A percentile compares a stretch with the other conserved stretches of the same genome.
phyloP scores from a whole-genome alignment of 2,797 vertebrate genomes.

The Helarctos malayanus region DNA sequence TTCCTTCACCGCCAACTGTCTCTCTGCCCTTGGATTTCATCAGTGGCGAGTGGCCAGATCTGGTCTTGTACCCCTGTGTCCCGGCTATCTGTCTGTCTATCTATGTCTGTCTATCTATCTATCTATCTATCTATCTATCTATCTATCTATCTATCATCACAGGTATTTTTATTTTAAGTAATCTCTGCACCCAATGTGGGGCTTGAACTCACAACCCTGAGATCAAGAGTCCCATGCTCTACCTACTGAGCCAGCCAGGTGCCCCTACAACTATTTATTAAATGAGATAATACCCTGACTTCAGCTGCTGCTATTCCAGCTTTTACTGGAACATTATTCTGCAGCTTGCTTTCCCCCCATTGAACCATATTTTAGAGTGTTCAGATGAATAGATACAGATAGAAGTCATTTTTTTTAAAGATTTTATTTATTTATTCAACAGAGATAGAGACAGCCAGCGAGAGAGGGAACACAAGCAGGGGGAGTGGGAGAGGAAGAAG shows the following conservation, averaged over 20 bases:
- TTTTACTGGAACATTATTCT: background rate
- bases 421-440: too few relatives aligned
- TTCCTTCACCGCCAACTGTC: background rate
- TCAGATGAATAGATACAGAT: background rate
- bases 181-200: background rate
- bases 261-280: background rate
- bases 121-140: too few relatives aligned
- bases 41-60: background rate
- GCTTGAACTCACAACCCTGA: background rate
- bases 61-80: background rate
- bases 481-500: too few relatives aligned
- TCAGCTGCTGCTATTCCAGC: background rate
- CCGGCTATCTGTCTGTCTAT: too few relatives aligned
- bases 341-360: background rate
- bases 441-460: too few relatives aligned
- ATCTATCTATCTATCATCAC: background rate
- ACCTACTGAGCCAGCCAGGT: background rate
- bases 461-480: too few relatives aligned
- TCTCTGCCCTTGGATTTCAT: background rate
- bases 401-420: background rate
- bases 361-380: conserved; percentile 24
- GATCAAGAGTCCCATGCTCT: background rate
- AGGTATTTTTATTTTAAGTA: background rate
- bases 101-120: too few relatives aligned
- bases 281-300: background rate